These are phyloP conservation scores for Silurus asotus DNA, from an alignment of 2,113 vertebrate species.

Conservation along the genomic window DNA sequence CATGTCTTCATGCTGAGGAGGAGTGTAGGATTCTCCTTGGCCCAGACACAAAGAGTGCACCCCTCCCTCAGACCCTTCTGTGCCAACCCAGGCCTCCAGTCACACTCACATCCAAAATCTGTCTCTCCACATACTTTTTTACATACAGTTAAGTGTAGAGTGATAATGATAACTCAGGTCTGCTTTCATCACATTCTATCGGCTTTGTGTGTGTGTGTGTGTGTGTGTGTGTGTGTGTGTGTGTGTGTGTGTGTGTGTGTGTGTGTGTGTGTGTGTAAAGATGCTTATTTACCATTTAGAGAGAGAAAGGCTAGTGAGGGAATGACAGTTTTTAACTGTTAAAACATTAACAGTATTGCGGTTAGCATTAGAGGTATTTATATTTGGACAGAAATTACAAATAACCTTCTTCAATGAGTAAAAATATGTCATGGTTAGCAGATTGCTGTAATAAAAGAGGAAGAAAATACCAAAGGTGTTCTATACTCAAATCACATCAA, in stretches of 20 bases:
- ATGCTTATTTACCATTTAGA: not conserved
- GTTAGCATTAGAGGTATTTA: not conserved
- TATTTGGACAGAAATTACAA: not conserved
- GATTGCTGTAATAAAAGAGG: not conserved
- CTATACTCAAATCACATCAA: not conserved
- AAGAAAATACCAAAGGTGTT: not conserved
- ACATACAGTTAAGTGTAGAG: constrained; percentile 57
- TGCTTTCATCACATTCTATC: constrained; percentile 61
- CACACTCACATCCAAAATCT: constrained; percentile 21
- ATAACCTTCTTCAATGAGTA: not conserved
- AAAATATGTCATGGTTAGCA: not conserved
- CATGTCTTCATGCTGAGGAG: constrained; percentile 68
- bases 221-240: constrained; percentile 31
- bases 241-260: constrained; percentile 12
- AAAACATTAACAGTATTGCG: not conserved
- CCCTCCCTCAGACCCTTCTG: not conserved
- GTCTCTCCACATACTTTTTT: constrained; percentile 61
- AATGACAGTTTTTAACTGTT: not conserved
- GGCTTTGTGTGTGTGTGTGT: constrained; percentile 28
- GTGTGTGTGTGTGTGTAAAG: not conserved
- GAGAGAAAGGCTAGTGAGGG: not conserved
- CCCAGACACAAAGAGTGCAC: not conserved
- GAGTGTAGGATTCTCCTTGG: constrained; percentile 10
- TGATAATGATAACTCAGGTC: constrained; percentile 66
- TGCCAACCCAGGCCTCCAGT: not conserved